These are phyloP conservation scores for Sylvilagus floridanus DNA, from an alignment of 2,797 vertebrate species.

Conservation along the genomic window DNA sequence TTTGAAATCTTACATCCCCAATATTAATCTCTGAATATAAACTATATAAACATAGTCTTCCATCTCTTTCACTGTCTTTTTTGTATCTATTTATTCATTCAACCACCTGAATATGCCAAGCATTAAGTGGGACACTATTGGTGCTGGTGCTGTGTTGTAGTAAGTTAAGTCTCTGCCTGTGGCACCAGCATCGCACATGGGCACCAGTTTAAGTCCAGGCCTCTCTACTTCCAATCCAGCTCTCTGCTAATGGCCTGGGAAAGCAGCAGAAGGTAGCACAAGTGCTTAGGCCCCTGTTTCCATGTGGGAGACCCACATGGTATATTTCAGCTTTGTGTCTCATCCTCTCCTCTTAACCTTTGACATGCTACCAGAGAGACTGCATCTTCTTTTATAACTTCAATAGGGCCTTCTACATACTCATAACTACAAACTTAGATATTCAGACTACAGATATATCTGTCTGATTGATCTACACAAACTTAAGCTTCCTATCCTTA, in stretches of 20 bases:
- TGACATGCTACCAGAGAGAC: not conserved
- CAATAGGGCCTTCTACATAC: not conserved
- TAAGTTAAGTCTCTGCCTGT: too few species aligned
- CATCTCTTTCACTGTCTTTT: not conserved
- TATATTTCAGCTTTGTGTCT: not conserved
- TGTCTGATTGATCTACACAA: not conserved
- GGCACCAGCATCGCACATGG: too few species aligned
- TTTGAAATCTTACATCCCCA: not conserved
- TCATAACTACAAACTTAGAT: not conserved
- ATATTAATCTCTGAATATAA: not conserved
- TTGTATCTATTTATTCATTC: not conserved
- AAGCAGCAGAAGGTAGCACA: too few species aligned
- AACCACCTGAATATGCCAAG: not conserved
- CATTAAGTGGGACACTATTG: not conserved
- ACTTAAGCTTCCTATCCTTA: conserved; percentile 4
- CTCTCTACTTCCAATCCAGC: too few species aligned
- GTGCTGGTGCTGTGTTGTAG: too few species aligned
- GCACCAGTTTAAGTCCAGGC: too few species aligned
- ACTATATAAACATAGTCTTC: not conserved
- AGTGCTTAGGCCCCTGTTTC: too few species aligned
- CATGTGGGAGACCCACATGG: too few species aligned
- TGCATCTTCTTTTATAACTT: not conserved
- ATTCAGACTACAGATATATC: not conserved
- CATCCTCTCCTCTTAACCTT: not conserved
- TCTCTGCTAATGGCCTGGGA: too few species aligned